Evolutionary conservation across 2,888 invertebrate species (phyloP).

Genomic region (Schrankia costaestrigalis): DNA sequence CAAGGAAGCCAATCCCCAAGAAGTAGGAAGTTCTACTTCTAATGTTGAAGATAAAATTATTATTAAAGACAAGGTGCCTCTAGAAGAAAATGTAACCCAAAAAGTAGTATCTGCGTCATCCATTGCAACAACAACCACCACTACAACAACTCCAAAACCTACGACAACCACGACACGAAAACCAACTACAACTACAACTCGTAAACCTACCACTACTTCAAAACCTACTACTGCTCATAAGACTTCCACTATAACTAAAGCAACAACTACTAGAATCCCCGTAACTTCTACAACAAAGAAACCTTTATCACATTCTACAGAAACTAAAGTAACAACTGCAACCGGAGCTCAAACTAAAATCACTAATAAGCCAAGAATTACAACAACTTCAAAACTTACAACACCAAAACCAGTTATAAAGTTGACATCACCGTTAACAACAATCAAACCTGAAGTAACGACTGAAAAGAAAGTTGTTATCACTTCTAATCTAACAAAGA

Average conservation of each 20-base stretch:
- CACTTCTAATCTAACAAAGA: conserved; percentile 29
- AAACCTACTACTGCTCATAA: conserved; percentile 20
- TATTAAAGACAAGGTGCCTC: conserved; percentile 29
- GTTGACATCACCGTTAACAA: conserved; percentile 28
- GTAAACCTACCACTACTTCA: conserved; percentile 13
- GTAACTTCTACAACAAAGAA: conserved; percentile 13
- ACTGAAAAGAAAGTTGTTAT: conserved; percentile 25
- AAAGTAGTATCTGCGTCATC: conserved; percentile 15
- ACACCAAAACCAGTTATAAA: conserved; percentile 17
- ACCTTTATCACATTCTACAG: conserved; percentile 2
- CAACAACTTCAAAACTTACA: conserved; percentile 21
- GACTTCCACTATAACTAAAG: conserved; percentile 15
- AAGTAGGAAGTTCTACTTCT: conserved; percentile 40
- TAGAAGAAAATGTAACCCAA: conserved; percentile 19
- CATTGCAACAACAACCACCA: conserved; percentile 6
- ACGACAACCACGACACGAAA: conserved; percentile 15
- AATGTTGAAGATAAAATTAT: conserved; percentile 24
- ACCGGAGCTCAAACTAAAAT: conserved; percentile 5
- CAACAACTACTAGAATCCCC: conserved; percentile 18
- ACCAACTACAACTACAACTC: conserved; percentile 27
- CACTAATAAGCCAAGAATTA: conserved; percentile 6
- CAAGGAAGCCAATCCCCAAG: conserved; percentile 53
- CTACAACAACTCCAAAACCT: conserved; percentile 8
- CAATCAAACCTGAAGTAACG: conserved; percentile 23
- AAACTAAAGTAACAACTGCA: conserved; percentile 16